Conservation (phyloP, 2,888 invertebrate genomes). For the Acleris literana region DNA sequence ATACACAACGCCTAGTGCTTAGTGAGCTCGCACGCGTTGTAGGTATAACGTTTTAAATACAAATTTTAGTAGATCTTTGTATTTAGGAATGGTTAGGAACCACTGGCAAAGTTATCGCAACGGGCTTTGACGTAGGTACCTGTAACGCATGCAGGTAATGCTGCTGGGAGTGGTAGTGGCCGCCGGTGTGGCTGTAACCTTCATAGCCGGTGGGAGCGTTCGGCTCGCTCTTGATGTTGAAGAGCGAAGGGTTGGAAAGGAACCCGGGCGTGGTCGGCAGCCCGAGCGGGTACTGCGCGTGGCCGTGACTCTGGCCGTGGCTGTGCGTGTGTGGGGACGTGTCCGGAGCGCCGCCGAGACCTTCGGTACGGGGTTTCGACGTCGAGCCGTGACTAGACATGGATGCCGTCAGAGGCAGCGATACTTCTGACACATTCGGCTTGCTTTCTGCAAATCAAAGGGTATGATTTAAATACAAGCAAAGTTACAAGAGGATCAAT, state of each 20-base stretch:
- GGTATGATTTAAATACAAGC: not conserved
- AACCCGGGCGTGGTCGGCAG: conserved; percentile 58
- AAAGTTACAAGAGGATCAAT: too few relatives aligned
- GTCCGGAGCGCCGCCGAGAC: conserved; percentile 61
- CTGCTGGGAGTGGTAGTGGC: conserved; percentile 75
- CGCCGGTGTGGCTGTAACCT: conserved; percentile 57
- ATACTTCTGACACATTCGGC: conserved; percentile 74
- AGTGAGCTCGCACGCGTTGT: too few relatives aligned
- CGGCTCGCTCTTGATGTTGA: conserved; percentile 79
- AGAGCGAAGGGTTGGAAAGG: conserved; percentile 66
- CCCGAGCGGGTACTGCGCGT: conserved; percentile 56
- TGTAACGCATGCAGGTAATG: conserved; percentile 84
- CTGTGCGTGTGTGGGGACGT: conserved; percentile 72
- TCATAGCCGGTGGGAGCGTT: conserved; percentile 61
- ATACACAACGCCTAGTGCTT: too few relatives aligned
- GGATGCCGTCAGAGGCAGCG: conserved; percentile 65
- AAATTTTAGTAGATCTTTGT: too few relatives aligned
- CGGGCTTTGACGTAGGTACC: conserved; percentile 44
- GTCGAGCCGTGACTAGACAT: conserved; percentile 47
- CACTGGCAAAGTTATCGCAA: too few relatives aligned
- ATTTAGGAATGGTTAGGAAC: too few relatives aligned
- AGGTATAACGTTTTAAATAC: too few relatives aligned
- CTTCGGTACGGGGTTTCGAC: conserved; percentile 53
- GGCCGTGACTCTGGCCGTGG: conserved; percentile 54
- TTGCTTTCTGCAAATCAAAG: conserved; percentile 61